phyloP scores from a whole-genome alignment of 2,888 invertebrate species.

The Drosophila helvetica region DNA sequence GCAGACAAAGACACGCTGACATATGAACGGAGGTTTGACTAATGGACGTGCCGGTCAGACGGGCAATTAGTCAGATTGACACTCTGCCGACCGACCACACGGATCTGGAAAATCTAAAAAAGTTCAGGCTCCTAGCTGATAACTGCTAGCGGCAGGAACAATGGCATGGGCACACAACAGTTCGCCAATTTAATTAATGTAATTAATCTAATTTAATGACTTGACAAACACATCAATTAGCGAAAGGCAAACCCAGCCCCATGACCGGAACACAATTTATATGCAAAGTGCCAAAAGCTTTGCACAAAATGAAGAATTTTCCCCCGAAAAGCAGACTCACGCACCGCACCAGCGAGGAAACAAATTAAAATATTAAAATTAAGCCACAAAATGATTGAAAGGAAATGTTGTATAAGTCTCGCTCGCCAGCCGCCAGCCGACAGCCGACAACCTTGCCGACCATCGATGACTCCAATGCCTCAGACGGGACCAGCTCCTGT shows the following conservation, averaged over 20 bases:
- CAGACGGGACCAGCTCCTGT: slow-evolving; percentile 6
- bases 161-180: slow-evolving; percentile 20
- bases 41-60: slow-evolving; percentile 48
- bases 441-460: slow-evolving; percentile 40
- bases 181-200: slow-evolving; percentile 73
- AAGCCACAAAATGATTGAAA: slow-evolving; percentile 79
- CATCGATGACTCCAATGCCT: slow-evolving; percentile 44
- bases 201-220: slow-evolving; percentile 81
- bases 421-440: not conserved
- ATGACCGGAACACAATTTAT: slow-evolving; percentile 63
- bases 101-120: slow-evolving; percentile 23
- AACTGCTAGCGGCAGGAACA: slow-evolving; percentile 17
- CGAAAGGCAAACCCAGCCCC: slow-evolving; percentile 46
- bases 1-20: slow-evolving; percentile 4
- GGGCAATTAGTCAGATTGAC: slow-evolving; percentile 64
- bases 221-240: slow-evolving; percentile 81
- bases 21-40: slow-evolving; percentile 51
- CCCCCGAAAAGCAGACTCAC: slow-evolving; percentile 33
- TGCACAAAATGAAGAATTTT: slow-evolving; percentile 47
- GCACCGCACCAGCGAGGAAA: slow-evolving; percentile 47
- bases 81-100: slow-evolving; percentile 25
- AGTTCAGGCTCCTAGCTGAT: slow-evolving; percentile 7
- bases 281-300: slow-evolving; percentile 66
- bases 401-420: slow-evolving; percentile 65
- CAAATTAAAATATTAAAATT: slow-evolving; percentile 81